Percentiles rank a stretch among this genome's conserved stretches.
Evolutionary conservation across 2,113 vertebrate species (phyloP).

Genomic region (Albula goreensis): DNA sequence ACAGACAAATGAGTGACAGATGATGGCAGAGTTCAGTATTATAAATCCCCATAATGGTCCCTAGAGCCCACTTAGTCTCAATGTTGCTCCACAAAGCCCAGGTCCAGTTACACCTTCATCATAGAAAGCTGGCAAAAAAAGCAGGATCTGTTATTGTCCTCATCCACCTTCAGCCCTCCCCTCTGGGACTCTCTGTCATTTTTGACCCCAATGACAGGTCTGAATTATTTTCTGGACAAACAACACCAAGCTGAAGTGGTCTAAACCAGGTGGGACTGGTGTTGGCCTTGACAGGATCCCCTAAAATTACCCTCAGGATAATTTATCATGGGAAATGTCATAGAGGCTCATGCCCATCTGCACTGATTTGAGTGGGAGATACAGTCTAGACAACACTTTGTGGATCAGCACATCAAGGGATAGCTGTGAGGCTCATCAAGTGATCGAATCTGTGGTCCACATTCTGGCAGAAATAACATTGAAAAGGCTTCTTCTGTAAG

Average conservation of each 20-base stretch:
- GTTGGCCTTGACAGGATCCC: conserved; percentile 34
- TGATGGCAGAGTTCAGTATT: conserved; percentile 11
- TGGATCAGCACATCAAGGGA: background rate
- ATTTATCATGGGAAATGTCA: background rate
- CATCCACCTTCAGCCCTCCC: conserved; percentile 37
- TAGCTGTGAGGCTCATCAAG: background rate
- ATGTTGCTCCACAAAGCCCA: conserved; percentile 45
- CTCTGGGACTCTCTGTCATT: conserved; percentile 32
- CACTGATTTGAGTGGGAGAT: background rate
- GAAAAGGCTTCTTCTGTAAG: background rate
- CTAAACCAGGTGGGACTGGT: conserved; percentile 28
- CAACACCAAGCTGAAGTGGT: conserved; percentile 16
- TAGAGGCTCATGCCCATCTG: background rate
- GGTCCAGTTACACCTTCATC: conserved; percentile 45
- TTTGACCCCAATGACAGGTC: conserved; percentile 38
- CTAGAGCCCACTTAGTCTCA: conserved; percentile 47
- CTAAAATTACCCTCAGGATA: conserved; percentile 20
- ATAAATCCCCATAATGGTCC: conserved; percentile 28
- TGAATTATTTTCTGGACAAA: conserved; percentile 41
- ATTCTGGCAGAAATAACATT: background rate
- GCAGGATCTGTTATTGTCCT: conserved; percentile 43
- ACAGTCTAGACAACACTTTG: background rate
- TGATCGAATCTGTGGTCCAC: background rate
- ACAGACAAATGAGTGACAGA: conserved; percentile 45
- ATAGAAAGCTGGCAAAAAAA: conserved; percentile 42